phyloP scores from a whole-genome alignment of 2,113 vertebrate genomes.

The Pterocles burchelli region DNA sequence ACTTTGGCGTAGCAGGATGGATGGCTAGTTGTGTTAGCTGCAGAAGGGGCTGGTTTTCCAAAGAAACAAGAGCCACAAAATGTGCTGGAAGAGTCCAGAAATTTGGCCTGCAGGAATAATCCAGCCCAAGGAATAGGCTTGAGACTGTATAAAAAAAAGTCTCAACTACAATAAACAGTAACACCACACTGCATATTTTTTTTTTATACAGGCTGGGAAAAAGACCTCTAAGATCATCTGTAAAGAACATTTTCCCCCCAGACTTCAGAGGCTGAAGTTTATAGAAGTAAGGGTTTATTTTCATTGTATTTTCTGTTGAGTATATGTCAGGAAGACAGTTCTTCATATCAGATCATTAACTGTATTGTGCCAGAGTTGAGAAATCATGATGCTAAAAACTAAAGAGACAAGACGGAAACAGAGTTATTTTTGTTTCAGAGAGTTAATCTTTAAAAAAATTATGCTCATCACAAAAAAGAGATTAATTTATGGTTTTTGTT shows the following conservation, averaged over 20 bases:
- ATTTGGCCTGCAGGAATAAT: neutral
- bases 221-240: neutral
- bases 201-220: neutral
- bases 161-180: neutral
- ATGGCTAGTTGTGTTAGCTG: neutral
- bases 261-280: neutral
- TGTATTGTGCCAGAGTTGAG: neutral
- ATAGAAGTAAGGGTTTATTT: neutral
- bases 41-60: neutral
- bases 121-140: neutral
- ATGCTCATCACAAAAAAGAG: neutral
- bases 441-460: neutral
- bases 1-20: neutral
- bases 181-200: neutral
- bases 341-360: neutral
- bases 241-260: neutral
- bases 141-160: neutral
- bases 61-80: neutral
- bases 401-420: neutral
- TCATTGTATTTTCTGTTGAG: neutral
- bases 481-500: neutral
- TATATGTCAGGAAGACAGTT: neutral
- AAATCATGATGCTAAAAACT: neutral
- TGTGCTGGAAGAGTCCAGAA: neutral
- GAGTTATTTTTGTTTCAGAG: neutral